Conservation (phyloP, 2,113 vertebrate species). For the Mus spicilegus region DNA sequence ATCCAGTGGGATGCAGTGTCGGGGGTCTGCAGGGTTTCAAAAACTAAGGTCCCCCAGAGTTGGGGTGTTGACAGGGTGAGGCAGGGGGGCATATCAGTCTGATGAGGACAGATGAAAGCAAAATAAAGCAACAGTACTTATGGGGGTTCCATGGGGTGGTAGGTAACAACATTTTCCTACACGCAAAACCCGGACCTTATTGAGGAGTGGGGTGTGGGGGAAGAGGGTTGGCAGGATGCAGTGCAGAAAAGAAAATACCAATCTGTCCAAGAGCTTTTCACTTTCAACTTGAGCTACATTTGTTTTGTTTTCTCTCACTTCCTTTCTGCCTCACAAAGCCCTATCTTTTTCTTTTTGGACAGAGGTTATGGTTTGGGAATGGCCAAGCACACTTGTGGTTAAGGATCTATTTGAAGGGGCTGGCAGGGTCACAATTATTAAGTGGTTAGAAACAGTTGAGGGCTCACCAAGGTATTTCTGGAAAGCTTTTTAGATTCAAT, state of each 20-base stretch:
- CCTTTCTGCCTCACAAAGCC: conserved; percentile 80
- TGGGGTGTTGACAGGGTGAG: conserved; percentile 68
- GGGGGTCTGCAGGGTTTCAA: conserved; percentile 25
- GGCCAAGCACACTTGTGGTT: conserved; percentile 74
- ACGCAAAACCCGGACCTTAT: conserved; percentile 66
- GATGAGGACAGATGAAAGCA: conserved; percentile 26
- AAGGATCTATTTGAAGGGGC: conserved; percentile 71
- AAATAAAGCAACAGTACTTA: conserved; percentile 32
- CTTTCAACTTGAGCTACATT: conserved; percentile 77
- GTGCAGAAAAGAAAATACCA: conserved; percentile 78
- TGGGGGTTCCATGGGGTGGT: conserved; percentile 6
- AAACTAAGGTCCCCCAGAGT: not conserved
- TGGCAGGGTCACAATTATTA: no score
- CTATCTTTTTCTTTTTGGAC: conserved; percentile 77
- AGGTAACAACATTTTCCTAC: conserved; percentile 62
- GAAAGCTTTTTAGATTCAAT: conserved; percentile 50
- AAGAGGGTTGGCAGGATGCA: conserved; percentile 65
- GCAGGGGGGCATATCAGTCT: conserved; percentile 23
- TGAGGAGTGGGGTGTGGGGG: not conserved
- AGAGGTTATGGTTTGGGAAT: conserved; percentile 74
- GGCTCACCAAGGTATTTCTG: conserved; percentile 67
- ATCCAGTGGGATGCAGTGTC: conserved; percentile 35
- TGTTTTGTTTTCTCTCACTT: conserved; percentile 82
- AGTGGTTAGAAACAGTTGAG: no score
- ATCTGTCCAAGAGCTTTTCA: conserved; percentile 81